A percentile compares a stretch with the other conserved stretches of the same genome.
These are phyloP conservation scores for Anastatus disparis DNA, from an alignment of 1,140 invertebrate genomes.

Conservation along the genomic window DNA sequence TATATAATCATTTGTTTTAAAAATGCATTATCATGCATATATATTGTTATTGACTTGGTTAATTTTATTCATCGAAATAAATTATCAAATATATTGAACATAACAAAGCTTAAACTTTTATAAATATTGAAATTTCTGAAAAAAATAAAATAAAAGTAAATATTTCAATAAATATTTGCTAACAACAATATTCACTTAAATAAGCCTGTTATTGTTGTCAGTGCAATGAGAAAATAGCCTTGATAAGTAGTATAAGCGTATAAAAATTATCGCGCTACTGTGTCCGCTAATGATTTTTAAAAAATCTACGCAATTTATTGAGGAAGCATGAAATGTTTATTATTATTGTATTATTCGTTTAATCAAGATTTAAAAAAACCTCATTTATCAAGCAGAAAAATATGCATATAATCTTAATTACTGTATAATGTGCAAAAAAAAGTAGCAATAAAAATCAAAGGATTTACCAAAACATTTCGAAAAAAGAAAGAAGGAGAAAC, in stretches of 20 bases:
- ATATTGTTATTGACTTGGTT: too few relatives aligned
- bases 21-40: too few relatives aligned
- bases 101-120: too few relatives aligned
- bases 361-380: neutral
- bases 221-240: too few relatives aligned
- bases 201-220: neutral
- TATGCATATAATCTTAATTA: conserved; percentile 26
- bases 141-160: too few relatives aligned
- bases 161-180: neutral
- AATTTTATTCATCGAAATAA: too few relatives aligned
- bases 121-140: too few relatives aligned
- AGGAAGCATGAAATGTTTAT: conserved; percentile 23
- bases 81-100: too few relatives aligned
- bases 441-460: neutral
- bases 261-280: conserved; percentile 22
- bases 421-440: neutral
- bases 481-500: neutral
- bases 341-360: conserved; percentile 15
- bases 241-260: conserved; percentile 3
- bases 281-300: neutral
- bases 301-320: conserved; percentile 4
- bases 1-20: too few relatives aligned
- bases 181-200: neutral
- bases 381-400: neutral
- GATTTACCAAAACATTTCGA: neutral